Evolutionary conservation across 2,888 invertebrate species (phyloP), one percentile per base, ranked within the genome.

Genomic region (Xestia c-nigrum): DNA sequence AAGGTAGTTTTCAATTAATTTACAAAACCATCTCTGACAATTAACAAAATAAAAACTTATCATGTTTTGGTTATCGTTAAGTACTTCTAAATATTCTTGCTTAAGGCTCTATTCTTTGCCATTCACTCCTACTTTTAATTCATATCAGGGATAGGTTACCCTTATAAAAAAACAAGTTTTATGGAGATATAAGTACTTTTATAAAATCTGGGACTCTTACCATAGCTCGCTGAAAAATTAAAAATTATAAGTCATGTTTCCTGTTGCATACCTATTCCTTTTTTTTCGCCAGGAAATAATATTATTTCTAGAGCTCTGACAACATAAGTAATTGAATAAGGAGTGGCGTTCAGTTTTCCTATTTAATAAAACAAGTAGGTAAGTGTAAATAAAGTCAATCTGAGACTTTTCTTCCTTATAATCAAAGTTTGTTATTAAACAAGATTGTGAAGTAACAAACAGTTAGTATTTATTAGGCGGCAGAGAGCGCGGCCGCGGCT

Each of bases 401-500:
- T 50, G 5, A 66, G 46, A 61, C 43, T 43, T 72, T 75, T 74
- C 71, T 21, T 61, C 24, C 61, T 61, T 38, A 55, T 47, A 70
- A 73, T 76, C 50, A 76, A 71, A 77, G 83, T 87, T 75, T 65
- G 65, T 77, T 80, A 85, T 78, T 69, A 76, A 80, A 76, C 71
- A 83, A 76, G 67, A 76, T 68, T 77, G 74, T 57, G 69, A n/a
- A 77, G 74, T 76, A 43, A 61, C 65, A 80, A 43, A 61, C 63
- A 80, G 74, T 69, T 55, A 71, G 72, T 80, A 77, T 81, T 76
- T 76, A 72, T 83, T 66, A 63, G 59, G n/a, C 24, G 80, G 74
- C 61, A 52, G 81, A 64, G 81, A 74, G 81, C 71, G 84, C 81
- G 90, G 89, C 87, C 89, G 77, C 81, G 76, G 80, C 81, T 88